A percentile compares a stretch with the other conserved stretches of the same genome.
Evolutionary conservation across 64 coral and sea anemone genomes (phyloP).

Genomic region (Porites lutea): DNA sequence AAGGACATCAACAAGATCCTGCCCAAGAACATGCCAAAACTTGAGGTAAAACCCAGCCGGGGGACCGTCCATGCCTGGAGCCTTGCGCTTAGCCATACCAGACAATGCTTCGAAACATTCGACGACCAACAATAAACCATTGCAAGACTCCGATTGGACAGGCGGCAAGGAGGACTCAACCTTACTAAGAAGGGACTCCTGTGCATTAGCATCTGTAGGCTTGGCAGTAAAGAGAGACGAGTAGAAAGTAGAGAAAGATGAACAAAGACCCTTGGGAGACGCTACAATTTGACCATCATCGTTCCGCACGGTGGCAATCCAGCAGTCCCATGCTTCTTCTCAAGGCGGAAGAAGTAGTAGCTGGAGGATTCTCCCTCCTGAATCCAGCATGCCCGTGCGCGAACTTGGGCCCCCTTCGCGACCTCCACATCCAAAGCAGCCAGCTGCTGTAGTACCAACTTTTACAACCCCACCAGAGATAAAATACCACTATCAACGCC

Average conservation of each 20-base stretch:
- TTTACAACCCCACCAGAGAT: background rate
- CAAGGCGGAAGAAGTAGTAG: conserved; percentile 1
- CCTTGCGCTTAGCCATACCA: conserved; percentile 22
- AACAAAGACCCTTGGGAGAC: background rate
- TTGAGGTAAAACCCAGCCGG: conserved; percentile 48
- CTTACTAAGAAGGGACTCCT: background rate
- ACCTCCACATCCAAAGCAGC: background rate
- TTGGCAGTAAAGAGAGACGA: background rate
- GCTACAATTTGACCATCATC: background rate
- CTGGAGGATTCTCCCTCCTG: conserved; percentile 50
- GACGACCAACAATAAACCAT: background rate
- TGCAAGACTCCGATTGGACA: background rate
- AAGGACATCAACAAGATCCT: conserved; percentile 36
- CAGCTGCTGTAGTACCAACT: background rate
- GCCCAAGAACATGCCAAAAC: conserved; percentile 25
- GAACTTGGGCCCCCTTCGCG: background rate
- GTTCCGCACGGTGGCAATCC: background rate
- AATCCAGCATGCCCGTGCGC: conserved; percentile 1
- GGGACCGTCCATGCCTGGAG: conserved; percentile 42
- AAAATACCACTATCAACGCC: background rate
- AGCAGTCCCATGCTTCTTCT: background rate
- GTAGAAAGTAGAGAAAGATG: background rate
- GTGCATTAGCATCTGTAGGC: background rate
- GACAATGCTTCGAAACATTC: conserved; percentile 24
- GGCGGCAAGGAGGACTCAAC: background rate